Evolutionary conservation across 2,797 vertebrate genomes (phyloP), one percentile per base, ranked within the genome.

Genomic region (Pseudomugil gertrudae): DNA sequence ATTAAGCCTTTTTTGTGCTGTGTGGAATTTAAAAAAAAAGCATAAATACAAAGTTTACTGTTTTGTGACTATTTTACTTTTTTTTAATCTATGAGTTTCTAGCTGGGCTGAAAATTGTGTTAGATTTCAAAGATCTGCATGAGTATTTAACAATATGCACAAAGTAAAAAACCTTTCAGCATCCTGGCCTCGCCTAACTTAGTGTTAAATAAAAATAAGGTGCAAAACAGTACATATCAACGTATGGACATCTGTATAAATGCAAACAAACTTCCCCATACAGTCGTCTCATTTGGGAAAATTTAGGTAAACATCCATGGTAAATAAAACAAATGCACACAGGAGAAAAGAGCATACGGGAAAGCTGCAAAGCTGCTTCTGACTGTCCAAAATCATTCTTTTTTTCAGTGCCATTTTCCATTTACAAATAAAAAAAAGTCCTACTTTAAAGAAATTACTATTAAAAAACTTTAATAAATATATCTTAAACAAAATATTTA

Each of bases 391-490:
- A 35, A 47, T 45, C 29, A 35, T 36, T 60, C 56, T 69, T 32
- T 26, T 24, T 47, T 48, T 27, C 29, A 21, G 36, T 19, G 51
- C 66, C 36, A 56, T 17, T 27, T 66, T 26, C 27, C 43, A 29
- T 45, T 70, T 56, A 21, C 26, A 4, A 36, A 35, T 60, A 51
- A 72, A 50, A 57, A 56, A 57, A 56, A 64, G 55, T 29, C 26
- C 66, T 52, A 63, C 52, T 43, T 40, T 66, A 2, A 58, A 68
- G 52, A 79, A 58, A 79, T 60, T 74, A 56, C 32, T 80, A 69
- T 73, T 38, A 87, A 81, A 85, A 68, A 81, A 63, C 57, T 75
- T 67, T 72, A 84, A 84, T 84, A 86, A 89, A 89, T 72, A 76
- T 72, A 70, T 43, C 15, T 60, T 55, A 35, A 84, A 79, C 70